These are phyloP conservation scores for Misgurnus mizolepis DNA, from an alignment of 2,113 vertebrate species.

Conservation along the genomic window DNA sequence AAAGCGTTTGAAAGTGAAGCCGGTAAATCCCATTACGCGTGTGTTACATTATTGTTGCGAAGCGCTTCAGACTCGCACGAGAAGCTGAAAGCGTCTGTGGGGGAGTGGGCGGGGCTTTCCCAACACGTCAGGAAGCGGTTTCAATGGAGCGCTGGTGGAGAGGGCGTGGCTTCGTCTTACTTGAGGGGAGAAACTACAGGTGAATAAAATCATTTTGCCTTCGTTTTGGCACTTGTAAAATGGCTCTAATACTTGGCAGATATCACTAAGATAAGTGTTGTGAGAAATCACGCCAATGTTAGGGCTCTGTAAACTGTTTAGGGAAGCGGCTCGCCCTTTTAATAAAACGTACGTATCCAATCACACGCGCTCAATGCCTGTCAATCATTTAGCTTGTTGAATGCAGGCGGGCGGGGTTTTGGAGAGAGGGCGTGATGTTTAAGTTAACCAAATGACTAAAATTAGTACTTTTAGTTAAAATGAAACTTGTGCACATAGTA, in stretches of 20 bases:
- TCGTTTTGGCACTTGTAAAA: not conserved
- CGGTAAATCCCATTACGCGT: slow-evolving; percentile 55
- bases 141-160: slow-evolving; percentile 19
- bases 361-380: not conserved
- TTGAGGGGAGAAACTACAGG: slow-evolving; percentile 10
- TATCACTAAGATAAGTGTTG: not conserved
- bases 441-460: not conserved
- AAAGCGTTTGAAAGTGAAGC: slow-evolving; percentile 41
- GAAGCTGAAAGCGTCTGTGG: slow-evolving; percentile 16
- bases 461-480: not conserved
- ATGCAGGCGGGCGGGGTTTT: not conserved
- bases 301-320: not conserved
- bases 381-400: not conserved
- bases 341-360: not conserved
- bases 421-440: not conserved
- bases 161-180: not conserved
- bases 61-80: slow-evolving; percentile 47
- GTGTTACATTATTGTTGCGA: slow-evolving; percentile 55
- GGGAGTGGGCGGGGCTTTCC: slow-evolving; percentile 47
- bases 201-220: not conserved
- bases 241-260: not conserved
- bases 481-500: not conserved
- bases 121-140: slow-evolving; percentile 18
- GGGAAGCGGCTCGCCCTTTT: too few relatives aligned
- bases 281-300: not conserved